Conservation (phyloP, 2,113 vertebrate genomes). For the Pseudorectes ferrugineus region DNA sequence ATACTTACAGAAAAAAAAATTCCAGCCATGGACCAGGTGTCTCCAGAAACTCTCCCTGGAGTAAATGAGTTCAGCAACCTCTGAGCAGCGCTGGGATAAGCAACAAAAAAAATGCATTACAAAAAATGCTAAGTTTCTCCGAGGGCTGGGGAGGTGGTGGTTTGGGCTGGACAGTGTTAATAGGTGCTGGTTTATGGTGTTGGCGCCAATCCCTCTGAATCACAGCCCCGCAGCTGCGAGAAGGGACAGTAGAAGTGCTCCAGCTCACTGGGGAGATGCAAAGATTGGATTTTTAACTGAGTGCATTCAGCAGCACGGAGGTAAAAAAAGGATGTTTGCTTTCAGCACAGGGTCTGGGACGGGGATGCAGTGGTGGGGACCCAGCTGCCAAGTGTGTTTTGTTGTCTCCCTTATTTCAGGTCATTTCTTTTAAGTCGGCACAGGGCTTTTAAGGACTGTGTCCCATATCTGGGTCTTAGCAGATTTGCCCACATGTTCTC, state of each 20-base stretch:
- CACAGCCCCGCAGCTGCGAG: neutral
- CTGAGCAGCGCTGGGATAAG: neutral
- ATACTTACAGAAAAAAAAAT: neutral
- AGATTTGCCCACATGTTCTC: constrained; percentile 31
- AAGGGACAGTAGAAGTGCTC: neutral
- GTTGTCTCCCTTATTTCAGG: neutral
- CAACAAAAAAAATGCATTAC: neutral
- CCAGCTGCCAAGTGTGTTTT: neutral
- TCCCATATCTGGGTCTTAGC: constrained; percentile 54
- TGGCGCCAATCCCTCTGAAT: neutral
- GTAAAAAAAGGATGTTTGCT: neutral
- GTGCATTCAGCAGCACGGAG: neutral
- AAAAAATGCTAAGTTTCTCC: neutral
- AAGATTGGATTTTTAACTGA: neutral
- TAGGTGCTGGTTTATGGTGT: neutral
- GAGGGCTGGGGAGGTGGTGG: neutral
- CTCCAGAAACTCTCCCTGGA: neutral
- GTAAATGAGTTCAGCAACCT: neutral
- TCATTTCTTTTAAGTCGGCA: neutral
- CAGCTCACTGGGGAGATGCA: neutral
- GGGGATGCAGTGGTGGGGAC: neutral
- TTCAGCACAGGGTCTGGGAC: neutral
- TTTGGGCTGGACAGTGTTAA: neutral
- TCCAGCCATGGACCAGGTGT: neutral
- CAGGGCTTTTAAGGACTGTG: constrained; percentile 43